Evolutionary conservation across 2,113 vertebrate genomes (phyloP), one percentile per base, ranked within the genome.

Genomic region (Daboia siamensis): DNA sequence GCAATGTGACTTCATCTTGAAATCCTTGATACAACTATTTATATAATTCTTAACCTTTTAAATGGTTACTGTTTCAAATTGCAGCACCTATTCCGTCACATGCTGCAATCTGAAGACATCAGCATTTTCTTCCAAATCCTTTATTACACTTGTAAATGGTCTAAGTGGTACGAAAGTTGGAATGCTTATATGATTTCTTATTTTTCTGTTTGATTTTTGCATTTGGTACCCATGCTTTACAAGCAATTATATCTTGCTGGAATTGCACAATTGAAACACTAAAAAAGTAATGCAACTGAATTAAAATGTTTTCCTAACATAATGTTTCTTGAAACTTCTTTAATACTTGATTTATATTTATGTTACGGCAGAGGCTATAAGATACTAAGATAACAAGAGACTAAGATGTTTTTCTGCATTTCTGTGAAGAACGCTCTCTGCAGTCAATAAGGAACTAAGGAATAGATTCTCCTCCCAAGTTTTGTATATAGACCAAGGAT

Each of bases 91-190:
- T 90, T 94, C 86, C 90, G 57, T 55, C 92, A 90, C 80, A 94
- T 91, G 26, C 91, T 91, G 44, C 74, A 61, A 29, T 21, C 89
- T 92, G 29, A 85, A 89, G 20, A 84, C 39, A 87, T n/a, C n/a
- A 7, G 23, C 13, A 88, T 92, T 57, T 91, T 89, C 48, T 88
- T 80, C 88, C 15, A 57, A 92, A 84, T 51, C 12, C 39, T 85
- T 54, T 57, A 57, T 74, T 95, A 94, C 94, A 94, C 89, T 90
- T 95, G 91, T 94, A 69, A 94, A 86, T 94, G 90, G 80, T 96
- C 96, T 97, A 95, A 96, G 96, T 93, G 96, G 95, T 97, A 97
- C 94, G 1, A 61, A 93, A n/a, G 11, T 87, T 69, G 90, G 12
- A 5, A 91, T 17, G 9, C 29, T 93, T 44, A 87, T 93, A 94